Evolutionary conservation across 2,797 vertebrate species (phyloP), one percentile per base, ranked within the genome.

Genomic region (Pseudocheirus occidentalis): DNA sequence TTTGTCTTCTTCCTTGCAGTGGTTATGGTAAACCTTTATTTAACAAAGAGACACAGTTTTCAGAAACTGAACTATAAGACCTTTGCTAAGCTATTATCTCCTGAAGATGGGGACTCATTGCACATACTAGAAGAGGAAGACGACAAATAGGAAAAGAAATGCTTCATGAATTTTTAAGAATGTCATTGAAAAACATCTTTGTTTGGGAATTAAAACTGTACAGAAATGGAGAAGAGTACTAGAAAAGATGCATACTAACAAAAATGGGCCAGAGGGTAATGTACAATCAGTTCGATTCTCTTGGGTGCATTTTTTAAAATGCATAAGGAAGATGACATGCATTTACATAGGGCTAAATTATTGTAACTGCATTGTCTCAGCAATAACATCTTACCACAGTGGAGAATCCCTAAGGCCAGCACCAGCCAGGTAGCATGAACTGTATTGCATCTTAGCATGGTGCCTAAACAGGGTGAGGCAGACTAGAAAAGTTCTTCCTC

Each of bases 61-160:
- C 96, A 93, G 59, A 91, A 97, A 95, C 55, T 95, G 96, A 98
- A 98, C 97, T 97, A 90, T 95, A 90, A 98, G 97, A 96, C 96
- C 28, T 73, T 66, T 95, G 95, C 53, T 94, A 96, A 40, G 73
- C 96, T 96, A 93, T 95, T 97, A 95, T 97, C 97, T 97, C 93
- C 3, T 94, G 91, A 97, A 97, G 57, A 96, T 56, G 92, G 95
- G 58, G 92, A 93, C 34, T 97, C 90, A 24, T 27, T 96, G 91
- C 62, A 66, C 94, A 62, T 89, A 95, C 54, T 95, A 95, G 57
- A 94, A 97, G 92, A 97, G 94, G 96, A 96, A 97, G 93, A 96
- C 92, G 97, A 97, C 93, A 95, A 97, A 97, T 91, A 92, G 94
- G 95, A 52, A 56, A 56, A 81, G 97, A 97, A 94, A 97, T 92